Evolutionary conservation across 2,888 invertebrate genomes (phyloP).

Genomic region (Ornithoptera priamus): DNA sequence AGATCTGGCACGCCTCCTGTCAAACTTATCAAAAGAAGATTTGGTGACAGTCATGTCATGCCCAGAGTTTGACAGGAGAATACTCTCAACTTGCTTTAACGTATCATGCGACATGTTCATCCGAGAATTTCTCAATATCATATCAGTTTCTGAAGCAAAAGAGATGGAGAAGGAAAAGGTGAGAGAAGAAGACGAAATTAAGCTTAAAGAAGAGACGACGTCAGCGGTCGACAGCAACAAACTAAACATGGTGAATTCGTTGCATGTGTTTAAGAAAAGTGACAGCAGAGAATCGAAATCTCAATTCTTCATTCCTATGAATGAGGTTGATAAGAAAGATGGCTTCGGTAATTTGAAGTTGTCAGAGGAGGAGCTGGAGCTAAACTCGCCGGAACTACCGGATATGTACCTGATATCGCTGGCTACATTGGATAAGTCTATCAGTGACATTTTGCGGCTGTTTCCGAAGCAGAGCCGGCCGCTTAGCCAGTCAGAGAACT

Average conservation of each 20-base stretch:
- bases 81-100: conserved; percentile 74
- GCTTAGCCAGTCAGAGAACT: conserved; percentile 73
- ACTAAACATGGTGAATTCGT: conserved; percentile 61
- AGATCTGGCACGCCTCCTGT: conserved; percentile 58
- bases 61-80: conserved; percentile 73
- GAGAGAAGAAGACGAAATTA: conserved; percentile 56
- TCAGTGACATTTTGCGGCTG: conserved; percentile 61
- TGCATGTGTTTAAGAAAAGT: conserved; percentile 70
- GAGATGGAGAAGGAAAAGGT: conserved; percentile 59
- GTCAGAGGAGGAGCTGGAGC: conserved; percentile 61
- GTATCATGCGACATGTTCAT: conserved; percentile 73
- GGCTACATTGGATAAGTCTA: conserved; percentile 58
- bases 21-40: conserved; percentile 59
- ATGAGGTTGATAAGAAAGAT: conserved; percentile 57
- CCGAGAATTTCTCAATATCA: conserved; percentile 57
- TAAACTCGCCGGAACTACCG: conserved; percentile 61
- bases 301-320: conserved; percentile 73
- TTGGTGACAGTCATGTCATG: conserved; percentile 70
- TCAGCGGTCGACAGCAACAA: conserved; percentile 70
- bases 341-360: conserved; percentile 66
- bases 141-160: conserved; percentile 58
- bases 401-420: conserved; percentile 57
- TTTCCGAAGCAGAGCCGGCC: conserved; percentile 75
- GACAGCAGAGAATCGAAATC: conserved; percentile 72
- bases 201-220: conserved; percentile 57